These are phyloP conservation scores for Eptatretus atami DNA, from an alignment of 2,797 vertebrate species.

Conservation along the genomic window DNA sequence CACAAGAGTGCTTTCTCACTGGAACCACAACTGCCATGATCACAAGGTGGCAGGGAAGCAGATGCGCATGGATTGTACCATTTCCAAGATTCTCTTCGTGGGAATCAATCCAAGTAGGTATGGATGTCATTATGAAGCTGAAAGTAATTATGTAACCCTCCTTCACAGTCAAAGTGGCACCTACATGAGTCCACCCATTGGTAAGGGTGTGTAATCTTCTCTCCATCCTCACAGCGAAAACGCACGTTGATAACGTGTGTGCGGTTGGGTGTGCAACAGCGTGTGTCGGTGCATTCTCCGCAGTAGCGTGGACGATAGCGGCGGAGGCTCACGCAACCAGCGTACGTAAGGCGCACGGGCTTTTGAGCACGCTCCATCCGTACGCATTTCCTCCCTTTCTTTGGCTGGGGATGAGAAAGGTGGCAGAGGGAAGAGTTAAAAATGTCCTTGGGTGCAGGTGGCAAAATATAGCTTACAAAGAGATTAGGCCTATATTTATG, in stretches of 20 bases:
- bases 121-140: conserved; percentile 91
- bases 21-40: no score
- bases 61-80: no score
- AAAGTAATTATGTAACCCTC: conserved; percentile 60
- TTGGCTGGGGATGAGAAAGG: conserved; percentile 12
- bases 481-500: no score
- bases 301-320: conserved; percentile 78
- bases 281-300: conserved; percentile 60
- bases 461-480: no score
- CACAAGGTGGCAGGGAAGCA: no score
- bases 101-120: conserved; percentile 45
- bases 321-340: conserved; percentile 67
- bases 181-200: conserved; percentile 97
- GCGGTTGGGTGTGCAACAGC: conserved; percentile 70
- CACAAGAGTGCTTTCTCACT: no score
- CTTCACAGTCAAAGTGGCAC: conserved; percentile 69
- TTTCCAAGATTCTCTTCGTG: no score
- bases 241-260: conserved; percentile 69
- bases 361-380: conserved; percentile 51
- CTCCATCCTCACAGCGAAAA: conserved; percentile 74
- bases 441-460: neutral
- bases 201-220: conserved; percentile 73
- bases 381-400: conserved; percentile 95
- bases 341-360: conserved; percentile 43
- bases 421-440: neutral